These are phyloP conservation scores for Ganaspis sp. DNA, from an alignment of 1,140 invertebrate species.

Conservation along the genomic window DNA sequence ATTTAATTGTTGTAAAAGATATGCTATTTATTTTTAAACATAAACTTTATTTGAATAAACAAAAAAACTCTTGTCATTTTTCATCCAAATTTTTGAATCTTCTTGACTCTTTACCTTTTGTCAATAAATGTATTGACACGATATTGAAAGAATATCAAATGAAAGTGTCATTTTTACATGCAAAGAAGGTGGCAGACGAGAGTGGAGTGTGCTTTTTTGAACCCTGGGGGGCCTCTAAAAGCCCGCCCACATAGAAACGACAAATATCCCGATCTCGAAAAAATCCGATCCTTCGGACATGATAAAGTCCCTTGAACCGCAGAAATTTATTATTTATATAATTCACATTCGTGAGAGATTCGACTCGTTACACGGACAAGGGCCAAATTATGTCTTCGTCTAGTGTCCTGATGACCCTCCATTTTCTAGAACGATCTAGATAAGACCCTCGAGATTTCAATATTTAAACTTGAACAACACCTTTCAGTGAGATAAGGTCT, in stretches of 20 bases:
- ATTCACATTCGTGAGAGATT: constrained; percentile 61
- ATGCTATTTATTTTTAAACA: too few relatives aligned
- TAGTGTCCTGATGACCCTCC: constrained; percentile 2
- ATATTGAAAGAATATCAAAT: not conserved
- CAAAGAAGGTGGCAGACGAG: constrained; percentile 35
- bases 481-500: not conserved
- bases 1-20: too few relatives aligned
- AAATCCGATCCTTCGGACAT: constrained; percentile 61
- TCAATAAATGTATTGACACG: not conserved
- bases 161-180: constrained; percentile 17
- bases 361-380: constrained; percentile 47
- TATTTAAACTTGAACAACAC: not conserved
- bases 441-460: not conserved
- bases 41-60: too few relatives aligned
- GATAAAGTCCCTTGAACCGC: constrained; percentile 59
- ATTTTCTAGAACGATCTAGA: not conserved
- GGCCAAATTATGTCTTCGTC: constrained; percentile 2
- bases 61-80: too few relatives aligned
- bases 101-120: too few relatives aligned
- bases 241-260: constrained; percentile 67
- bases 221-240: constrained; percentile 47
- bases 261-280: constrained; percentile 54
- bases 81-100: too few relatives aligned
- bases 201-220: constrained; percentile 45
- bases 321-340: constrained; percentile 72